phyloP scores from a whole-genome alignment of 2,113 vertebrate genomes.

The Galemys pyrenaicus region DNA sequence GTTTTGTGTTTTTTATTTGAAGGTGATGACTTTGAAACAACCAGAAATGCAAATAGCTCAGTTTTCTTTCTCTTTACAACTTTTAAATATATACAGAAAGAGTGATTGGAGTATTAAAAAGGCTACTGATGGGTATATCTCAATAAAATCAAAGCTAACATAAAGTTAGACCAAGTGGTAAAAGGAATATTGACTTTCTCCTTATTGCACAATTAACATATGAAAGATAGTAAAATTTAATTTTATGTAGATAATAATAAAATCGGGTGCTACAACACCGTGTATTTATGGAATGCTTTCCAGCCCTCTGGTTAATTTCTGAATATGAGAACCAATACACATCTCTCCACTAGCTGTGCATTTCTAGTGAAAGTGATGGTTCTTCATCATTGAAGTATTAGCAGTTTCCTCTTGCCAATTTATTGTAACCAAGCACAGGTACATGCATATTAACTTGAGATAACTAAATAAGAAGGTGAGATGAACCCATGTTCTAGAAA shows the following conservation, averaged over 20 bases:
- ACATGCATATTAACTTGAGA: neutral
- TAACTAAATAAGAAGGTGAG: neutral
- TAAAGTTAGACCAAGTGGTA: constrained; percentile 66
- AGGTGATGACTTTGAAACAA: constrained; percentile 28
- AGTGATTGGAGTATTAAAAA: constrained; percentile 54
- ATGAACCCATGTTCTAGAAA: neutral
- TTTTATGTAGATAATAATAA: constrained; percentile 70
- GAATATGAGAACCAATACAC: constrained; percentile 38
- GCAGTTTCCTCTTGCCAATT: constrained; percentile 48
- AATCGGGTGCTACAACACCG: neutral
- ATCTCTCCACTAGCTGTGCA: constrained; percentile 3
- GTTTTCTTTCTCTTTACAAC: neutral
- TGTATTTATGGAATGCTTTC: constrained; percentile 31
- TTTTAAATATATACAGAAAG: constrained; percentile 2
- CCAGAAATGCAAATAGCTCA: neutral
- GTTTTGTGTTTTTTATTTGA: neutral
- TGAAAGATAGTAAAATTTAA: constrained; percentile 67
- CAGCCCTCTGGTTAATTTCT: constrained; percentile 33
- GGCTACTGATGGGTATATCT: constrained; percentile 50
- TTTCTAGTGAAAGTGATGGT: constrained; percentile 35
- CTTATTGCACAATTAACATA: constrained; percentile 69
- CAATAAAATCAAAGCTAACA: constrained; percentile 72
- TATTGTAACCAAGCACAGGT: neutral
- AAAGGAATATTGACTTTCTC: constrained; percentile 69
- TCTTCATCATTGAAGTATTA: constrained; percentile 46